Evolutionary conservation across 2,888 invertebrate species (phyloP).

Genomic region (Metalampra italica): DNA sequence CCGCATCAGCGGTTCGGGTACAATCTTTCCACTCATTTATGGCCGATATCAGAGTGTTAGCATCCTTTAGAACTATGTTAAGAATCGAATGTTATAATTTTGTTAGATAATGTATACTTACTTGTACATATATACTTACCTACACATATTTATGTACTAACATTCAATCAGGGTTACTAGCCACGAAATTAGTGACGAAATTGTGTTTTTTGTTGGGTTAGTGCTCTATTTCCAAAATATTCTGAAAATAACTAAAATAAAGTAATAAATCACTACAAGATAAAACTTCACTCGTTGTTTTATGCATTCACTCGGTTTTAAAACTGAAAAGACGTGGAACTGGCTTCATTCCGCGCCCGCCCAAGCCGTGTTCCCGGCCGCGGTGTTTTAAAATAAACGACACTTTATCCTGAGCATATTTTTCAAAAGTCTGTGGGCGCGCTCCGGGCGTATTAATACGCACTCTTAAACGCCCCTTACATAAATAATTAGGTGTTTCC

Average conservation of each 20-base stretch:
- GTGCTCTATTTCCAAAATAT: neutral
- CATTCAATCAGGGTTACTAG: too few relatives aligned
- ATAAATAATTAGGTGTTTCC: constrained; percentile 77
- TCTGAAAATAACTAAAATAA: constrained; percentile 9
- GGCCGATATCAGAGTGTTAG: constrained; percentile 47
- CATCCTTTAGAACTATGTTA: constrained; percentile 17
- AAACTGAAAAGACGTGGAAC: constrained; percentile 49
- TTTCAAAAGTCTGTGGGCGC: constrained; percentile 45
- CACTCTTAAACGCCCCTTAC: constrained; percentile 71
- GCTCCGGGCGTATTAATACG: constrained; percentile 63
- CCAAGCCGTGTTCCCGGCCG: constrained; percentile 65
- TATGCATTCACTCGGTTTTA: constrained; percentile 48
- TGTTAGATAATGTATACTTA: too few relatives aligned
- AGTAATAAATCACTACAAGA: constrained; percentile 15
- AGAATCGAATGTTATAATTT: constrained; percentile 6
- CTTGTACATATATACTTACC: too few relatives aligned
- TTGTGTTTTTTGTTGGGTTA: too few relatives aligned
- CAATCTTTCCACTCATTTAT: constrained; percentile 54
- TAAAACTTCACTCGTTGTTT: constrained; percentile 31
- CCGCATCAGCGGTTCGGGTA: constrained; percentile 63
- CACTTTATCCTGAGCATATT: constrained; percentile 58
- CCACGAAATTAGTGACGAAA: too few relatives aligned
- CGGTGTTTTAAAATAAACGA: constrained; percentile 62
- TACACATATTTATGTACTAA: too few relatives aligned
- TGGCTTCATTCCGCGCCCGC: constrained; percentile 47